Evolutionary conservation across 2,113 vertebrate genomes (phyloP), one percentile per base, ranked within the genome.

Genomic region (Antennarius striatus): DNA sequence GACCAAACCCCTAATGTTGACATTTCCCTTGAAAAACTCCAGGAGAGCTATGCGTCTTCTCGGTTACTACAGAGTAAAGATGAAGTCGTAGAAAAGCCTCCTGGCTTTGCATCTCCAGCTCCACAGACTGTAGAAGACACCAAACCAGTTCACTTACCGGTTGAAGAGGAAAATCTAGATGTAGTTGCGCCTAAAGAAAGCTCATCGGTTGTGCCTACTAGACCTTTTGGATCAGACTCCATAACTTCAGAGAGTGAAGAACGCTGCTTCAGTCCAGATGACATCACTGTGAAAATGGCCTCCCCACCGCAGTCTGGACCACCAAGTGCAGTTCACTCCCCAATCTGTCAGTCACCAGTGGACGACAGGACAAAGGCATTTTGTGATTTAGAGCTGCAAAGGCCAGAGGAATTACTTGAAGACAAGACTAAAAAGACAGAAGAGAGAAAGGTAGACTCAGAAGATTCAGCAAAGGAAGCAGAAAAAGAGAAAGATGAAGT

Each of bases 211-310:
- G 70, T 75, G 49, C 78, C 77, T 51, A 80, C 85, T 9, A 90
- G 79, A 80, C 80, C 81, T 50, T 86, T 91, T 48, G 93, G 90
- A 63, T 84, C 88, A 0, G 91, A 91, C 61, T 88, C 89, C 0
- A 71, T 85, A 40, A 90, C 88, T 39, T 88, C 89, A 47, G 96
- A 99, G 62, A 88, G 84, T 1, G 96, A 98, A 48, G 97, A 98
- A 7, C 92, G 96, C 47, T 99, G 96, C 86, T 90, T 93, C 72
- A 99, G 96, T 79, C 96, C 97, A 0, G 96, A 98, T 15, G 96
- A 99, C 2, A 95, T 96, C 83, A 99, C 97, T 5, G 94, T 99
- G 53, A 98, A 98, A 90, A 95, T 98, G 96, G 95, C 96, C n/a
- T 98, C 96, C 36, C 96, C 96, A 13, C 94, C 95, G 42, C 94